phyloP scores from a whole-genome alignment of 2,797 vertebrate genomes.

The Melanotaenia pygmaea region DNA sequence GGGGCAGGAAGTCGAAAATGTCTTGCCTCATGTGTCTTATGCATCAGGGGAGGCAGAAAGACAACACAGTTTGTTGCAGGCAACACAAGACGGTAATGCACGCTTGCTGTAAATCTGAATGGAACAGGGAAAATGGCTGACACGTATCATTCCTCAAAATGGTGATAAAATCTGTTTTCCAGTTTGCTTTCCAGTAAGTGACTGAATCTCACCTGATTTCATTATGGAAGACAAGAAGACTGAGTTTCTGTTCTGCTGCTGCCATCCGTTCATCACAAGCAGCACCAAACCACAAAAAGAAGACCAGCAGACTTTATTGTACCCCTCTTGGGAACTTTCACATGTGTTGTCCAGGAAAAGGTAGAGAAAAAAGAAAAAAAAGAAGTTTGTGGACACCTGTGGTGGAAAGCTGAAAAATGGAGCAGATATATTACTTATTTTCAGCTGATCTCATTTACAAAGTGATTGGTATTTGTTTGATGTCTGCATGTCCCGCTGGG shows the following conservation, averaged over 20 bases:
- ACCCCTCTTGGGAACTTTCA: background rate
- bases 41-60: background rate
- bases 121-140: slow-evolving; percentile 9
- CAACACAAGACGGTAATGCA: slow-evolving; percentile 11
- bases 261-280: slow-evolving; percentile 53
- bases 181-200: slow-evolving; percentile 31
- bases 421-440: slow-evolving; percentile 68
- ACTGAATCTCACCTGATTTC: slow-evolving; percentile 43
- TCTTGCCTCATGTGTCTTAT: slow-evolving; percentile 17
- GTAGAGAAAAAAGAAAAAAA: slow-evolving; percentile 22
- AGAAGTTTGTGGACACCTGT: slow-evolving; percentile 48
- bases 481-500: slow-evolving; percentile 60
- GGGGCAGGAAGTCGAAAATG: slow-evolving; percentile 43
- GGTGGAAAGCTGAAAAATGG: slow-evolving; percentile 32
- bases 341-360: slow-evolving; percentile 20
- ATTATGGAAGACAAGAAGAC: slow-evolving; percentile 26
- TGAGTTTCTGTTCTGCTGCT: slow-evolving; percentile 15
- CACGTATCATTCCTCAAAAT: slow-evolving; percentile 2
- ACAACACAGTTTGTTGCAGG: background rate
- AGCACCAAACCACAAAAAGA: slow-evolving; percentile 23
- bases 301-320: background rate
- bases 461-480: slow-evolving; percentile 73
- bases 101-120: slow-evolving; percentile 23
- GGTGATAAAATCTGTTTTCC: slow-evolving; percentile 34
- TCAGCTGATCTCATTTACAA: slow-evolving; percentile 76